Evolutionary conservation across 2,113 vertebrate species (phyloP).

Genomic region (Varanus salvator): DNA sequence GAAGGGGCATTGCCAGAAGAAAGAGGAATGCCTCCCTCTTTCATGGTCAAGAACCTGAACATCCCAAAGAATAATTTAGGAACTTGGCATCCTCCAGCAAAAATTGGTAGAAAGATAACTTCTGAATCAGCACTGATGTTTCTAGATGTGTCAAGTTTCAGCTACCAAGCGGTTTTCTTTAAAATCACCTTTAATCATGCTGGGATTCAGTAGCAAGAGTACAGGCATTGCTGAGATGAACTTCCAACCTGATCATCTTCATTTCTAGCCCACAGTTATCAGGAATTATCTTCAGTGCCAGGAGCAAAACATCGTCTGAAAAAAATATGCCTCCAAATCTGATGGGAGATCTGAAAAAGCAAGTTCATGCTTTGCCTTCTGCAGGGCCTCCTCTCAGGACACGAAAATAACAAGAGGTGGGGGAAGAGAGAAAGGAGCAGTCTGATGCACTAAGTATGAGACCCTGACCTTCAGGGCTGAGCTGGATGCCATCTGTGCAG

Average conservation of each 20-base stretch:
- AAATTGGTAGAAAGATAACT: not conserved
- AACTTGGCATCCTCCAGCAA: not conserved
- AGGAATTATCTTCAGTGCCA: not conserved
- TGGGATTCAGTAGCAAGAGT: not conserved
- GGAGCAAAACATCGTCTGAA: not conserved
- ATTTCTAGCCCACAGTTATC: not conserved
- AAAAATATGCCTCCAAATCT: not conserved
- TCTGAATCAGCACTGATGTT: not conserved
- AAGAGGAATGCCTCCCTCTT: not conserved
- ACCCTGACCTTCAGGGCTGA: slow-evolving; percentile 6
- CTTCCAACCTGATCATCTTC: not conserved
- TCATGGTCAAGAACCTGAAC: not conserved
- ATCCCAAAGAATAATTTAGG: not conserved
- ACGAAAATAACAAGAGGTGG: not conserved
- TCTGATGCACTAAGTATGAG: not conserved
- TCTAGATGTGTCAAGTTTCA: not conserved
- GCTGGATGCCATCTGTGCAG: not conserved
- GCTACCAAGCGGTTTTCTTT: not conserved
- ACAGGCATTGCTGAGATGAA: not conserved
- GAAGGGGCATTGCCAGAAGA: not conserved
- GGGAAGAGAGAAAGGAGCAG: not conserved
- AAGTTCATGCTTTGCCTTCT: not conserved
- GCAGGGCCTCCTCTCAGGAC: not conserved
- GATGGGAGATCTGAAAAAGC: slow-evolving; percentile 1
- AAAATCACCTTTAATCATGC: not conserved